A percentile compares a stretch with the other conserved stretches of the same genome.
Conservation (phyloP, 2,888 invertebrate genomes). For the Amphipoea oculea region DNA sequence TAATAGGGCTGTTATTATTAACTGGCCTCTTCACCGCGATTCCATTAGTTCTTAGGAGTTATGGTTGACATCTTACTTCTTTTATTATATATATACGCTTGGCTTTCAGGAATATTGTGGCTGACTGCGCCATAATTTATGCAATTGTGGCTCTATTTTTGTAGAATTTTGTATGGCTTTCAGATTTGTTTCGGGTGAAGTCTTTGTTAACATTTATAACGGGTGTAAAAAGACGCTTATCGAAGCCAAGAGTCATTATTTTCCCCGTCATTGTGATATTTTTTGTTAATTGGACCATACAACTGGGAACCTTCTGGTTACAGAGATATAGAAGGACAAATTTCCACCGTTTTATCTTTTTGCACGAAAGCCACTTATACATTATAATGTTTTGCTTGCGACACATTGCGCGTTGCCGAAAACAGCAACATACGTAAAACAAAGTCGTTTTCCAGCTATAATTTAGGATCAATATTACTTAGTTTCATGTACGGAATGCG, state of each 20-base stretch:
- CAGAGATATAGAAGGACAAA: background rate
- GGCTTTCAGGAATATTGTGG: background rate
- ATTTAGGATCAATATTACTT: background rate
- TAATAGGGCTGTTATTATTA: slow-evolving; percentile 49
- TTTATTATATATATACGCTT: slow-evolving; percentile 17
- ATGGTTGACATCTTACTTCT: slow-evolving; percentile 18
- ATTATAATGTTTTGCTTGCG: no score
- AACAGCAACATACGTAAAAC: background rate
- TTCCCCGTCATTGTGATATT: background rate
- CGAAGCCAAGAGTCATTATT: background rate
- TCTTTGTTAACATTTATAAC: slow-evolving; percentile 18
- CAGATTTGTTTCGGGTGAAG: background rate
- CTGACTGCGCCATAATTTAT: background rate
- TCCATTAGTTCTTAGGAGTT: slow-evolving; percentile 49
- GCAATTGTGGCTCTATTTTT: background rate
- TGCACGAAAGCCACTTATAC: background rate
- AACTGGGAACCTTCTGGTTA: no score
- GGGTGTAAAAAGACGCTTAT: background rate
- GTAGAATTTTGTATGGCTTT: background rate
- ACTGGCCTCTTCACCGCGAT: slow-evolving; percentile 17
- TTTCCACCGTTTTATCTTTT: background rate
- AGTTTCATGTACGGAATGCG: background rate
- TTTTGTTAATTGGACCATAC: background rate
- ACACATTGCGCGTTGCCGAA: no score
- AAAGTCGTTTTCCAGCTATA: background rate